Conservation (phyloP, 2,113 vertebrate species). For the Apteryx mantelli region DNA sequence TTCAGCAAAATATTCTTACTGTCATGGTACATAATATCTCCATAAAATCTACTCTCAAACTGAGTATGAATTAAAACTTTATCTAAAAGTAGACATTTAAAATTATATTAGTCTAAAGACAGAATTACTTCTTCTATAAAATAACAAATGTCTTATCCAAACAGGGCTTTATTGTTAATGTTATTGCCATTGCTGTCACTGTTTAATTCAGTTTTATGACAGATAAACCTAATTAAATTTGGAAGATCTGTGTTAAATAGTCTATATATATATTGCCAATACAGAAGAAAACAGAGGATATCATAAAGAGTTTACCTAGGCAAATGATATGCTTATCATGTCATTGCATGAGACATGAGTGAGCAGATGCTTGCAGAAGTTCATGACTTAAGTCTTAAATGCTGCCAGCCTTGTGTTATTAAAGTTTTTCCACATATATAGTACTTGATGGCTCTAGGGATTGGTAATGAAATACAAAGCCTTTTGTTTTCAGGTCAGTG, state of each 20-base stretch:
- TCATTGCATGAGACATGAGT: neutral
- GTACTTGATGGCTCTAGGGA: constrained; percentile 21
- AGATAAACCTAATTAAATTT: neutral
- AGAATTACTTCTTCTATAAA: neutral
- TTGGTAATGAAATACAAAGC: constrained; percentile 15
- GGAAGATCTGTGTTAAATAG: constrained; percentile 22
- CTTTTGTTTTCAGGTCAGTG: constrained; percentile 52
- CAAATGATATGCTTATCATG: neutral
- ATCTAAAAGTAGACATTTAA: constrained; percentile 28
- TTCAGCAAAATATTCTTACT: constrained; percentile 32
- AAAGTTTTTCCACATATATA: neutral
- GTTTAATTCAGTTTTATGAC: constrained; percentile 25
- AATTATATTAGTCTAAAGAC: neutral
- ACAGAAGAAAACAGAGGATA: neutral
- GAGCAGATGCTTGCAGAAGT: neutral
- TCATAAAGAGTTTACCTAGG: neutral
- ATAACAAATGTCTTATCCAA: constrained; percentile 3
- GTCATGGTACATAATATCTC: neutral
- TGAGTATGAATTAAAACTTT: constrained; percentile 26
- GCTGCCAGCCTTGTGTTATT: neutral
- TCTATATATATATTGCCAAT: neutral
- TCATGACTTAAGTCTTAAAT: neutral
- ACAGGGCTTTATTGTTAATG: neutral
- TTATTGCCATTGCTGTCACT: neutral
- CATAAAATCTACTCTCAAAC: constrained; percentile 50